Base-by-base conservation (phyloP, 2,113 vertebrate genomes). In the Amazona guildingii region DNA sequence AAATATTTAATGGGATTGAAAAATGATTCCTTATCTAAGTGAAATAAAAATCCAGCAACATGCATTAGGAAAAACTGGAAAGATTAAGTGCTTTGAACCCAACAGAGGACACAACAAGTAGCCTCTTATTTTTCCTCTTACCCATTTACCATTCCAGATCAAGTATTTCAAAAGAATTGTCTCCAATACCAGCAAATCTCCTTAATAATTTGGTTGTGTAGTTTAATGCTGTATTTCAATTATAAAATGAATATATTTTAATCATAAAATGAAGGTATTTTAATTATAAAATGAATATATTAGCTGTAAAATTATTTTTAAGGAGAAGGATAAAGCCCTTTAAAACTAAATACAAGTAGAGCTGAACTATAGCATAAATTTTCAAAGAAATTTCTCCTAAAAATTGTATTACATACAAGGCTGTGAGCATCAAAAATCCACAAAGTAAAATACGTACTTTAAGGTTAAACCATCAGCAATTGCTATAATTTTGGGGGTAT, bases 1-100 rank as follows among this genome's bases (percentile, higher is more conserved):
- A 99, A 95, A 99, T 95, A 97, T 95, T 98, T 91, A 99, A 98
- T 0, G 99, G 98, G 82, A 99, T 97, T 72, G 98, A 98, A 97
- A 99, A 99, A 97, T 99, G 99, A 98, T 99, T 99, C 97, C 98
- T 99, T 92, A 99, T 98, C 99, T 99, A 92, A 8, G 9, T 39
- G 44, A 90, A 85, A 95, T 31, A 95, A 83, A 96, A 88, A 92
- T 59, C 13, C 54, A 86, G 39, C 49, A 84, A 92, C 17, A 79
- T 12, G 48, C 3, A 49, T 68, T 64, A 96, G 29, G 8, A 70
- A 94, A 88, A 91, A 91, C 2, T 14, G 4, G 12, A 70, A 83
- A 88, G 11, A 78, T 13, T 35, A 83, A 72, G 11, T 51, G 11
- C 59, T 83, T 29, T 57, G 27, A 95, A 15, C 28, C 15, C n/a